Evolutionary conservation across 2,888 invertebrate species (phyloP), one percentile per base, ranked within the genome.

Genomic region (Rhodophaea formosa): DNA sequence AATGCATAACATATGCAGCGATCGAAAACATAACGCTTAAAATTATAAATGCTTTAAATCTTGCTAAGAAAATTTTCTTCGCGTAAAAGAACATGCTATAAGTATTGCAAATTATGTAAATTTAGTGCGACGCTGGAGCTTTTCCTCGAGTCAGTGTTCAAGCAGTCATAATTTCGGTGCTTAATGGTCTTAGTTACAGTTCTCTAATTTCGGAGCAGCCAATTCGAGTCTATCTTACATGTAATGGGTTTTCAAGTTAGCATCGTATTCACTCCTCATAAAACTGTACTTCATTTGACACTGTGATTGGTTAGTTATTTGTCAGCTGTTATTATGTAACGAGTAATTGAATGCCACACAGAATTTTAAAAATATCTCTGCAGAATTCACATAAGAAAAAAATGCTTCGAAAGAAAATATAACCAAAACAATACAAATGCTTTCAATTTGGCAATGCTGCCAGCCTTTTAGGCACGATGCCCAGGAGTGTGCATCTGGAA

Each of bases 121-220:
- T 51, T 14, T 12, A 51, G 35, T 51, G 35, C 49, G 49, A 15
- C 17, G 15, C 17, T 51, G 35, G 35, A 17, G 53, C 53, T 53
- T 53, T 52, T 46, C 46, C 39, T 8, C 44, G 16, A 54, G 44
- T 54, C 42, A 53, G 30, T 35, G 17, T 16, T 54, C 15, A 54
- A 43, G 32, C 55, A 53, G 56, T 56, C 59, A 61, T 62, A 61
- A 62, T 62, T 64, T 61, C 47, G 56, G 51, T 47, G 51, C 52
- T 60, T 62, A 58, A 64, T 62, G 59, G 51, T 56, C 23, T 59
- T 60, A 53, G 59, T 63, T 59, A 60, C 58, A 46, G 55, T 56
- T 53, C 57, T 30, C 57, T 56, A 59, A 62, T 62, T 62, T 59
- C 58, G 56, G 53, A 59, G 54, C 59, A 57, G 59, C 59, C 59